Percentiles rank a stretch among this genome's conserved stretches.
Conservation (phyloP, 2,888 invertebrate genomes). For the Crossocerus cetratus region DNA sequence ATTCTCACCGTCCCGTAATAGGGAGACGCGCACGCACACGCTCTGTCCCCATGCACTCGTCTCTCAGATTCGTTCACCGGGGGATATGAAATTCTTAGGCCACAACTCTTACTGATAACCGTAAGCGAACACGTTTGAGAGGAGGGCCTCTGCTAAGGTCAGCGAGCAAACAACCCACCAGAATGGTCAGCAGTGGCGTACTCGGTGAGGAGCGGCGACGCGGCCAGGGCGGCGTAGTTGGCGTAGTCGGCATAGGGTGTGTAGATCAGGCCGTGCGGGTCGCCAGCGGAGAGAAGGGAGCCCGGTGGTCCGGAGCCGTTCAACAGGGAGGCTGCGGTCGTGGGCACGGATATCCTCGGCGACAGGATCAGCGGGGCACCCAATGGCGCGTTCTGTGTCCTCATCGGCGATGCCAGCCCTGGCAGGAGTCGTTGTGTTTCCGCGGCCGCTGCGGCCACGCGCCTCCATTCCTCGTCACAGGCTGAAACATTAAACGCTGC, state of each 20-base stretch:
- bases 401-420: conserved; percentile 82
- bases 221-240: conserved; percentile 91
- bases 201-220: conserved; percentile 89
- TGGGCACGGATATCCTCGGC: conserved; percentile 91
- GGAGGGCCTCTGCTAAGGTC: conserved; percentile 79
- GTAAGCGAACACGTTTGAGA: conserved; percentile 31
- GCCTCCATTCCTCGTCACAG: conserved; percentile 92
- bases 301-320: conserved; percentile 82
- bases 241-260: conserved; percentile 92
- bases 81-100: no score
- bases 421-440: conserved; percentile 88
- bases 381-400: conserved; percentile 85
- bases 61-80: no score
- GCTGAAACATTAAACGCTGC: conserved; percentile 79
- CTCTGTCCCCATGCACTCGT: no score
- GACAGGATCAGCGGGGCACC: conserved; percentile 96
- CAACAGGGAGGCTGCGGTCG: conserved; percentile 83
- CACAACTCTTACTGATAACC: conserved; percentile 1
- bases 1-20: no score
- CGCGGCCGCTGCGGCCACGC: conserved; percentile 88
- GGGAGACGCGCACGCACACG: no score
- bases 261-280: conserved; percentile 92
- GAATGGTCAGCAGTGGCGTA: conserved; percentile 93
- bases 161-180: conserved; percentile 96
- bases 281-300: conserved; percentile 83